phyloP scores from a whole-genome alignment of 1,140 invertebrate species.

The Hycleus cichorii region DNA sequence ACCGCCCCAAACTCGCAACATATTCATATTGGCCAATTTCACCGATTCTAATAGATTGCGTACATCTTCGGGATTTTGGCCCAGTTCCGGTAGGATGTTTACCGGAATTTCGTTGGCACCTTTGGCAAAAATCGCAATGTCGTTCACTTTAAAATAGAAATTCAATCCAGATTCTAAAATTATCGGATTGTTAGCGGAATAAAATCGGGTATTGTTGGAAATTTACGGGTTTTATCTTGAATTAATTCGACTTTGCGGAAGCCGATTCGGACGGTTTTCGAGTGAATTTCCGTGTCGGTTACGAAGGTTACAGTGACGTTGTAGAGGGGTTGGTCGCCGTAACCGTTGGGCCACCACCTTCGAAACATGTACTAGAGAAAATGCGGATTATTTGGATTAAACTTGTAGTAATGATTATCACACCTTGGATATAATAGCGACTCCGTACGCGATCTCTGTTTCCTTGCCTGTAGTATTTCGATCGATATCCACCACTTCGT shows the following conservation, averaged over 20 bases:
- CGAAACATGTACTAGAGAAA: constrained; percentile 45
- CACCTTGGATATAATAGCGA: too few relatives aligned
- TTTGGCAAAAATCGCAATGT: constrained; percentile 86
- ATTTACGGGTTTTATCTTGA: constrained; percentile 54
- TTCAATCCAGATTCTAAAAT: constrained; percentile 54
- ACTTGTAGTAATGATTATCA: too few relatives aligned
- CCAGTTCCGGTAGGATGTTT: constrained; percentile 75
- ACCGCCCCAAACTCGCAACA: constrained; percentile 95
- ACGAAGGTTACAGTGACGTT: constrained; percentile 50
- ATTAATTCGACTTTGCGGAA: constrained; percentile 81
- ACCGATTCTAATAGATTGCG: constrained; percentile 60
- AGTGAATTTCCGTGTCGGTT: constrained; percentile 33
- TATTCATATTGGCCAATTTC: constrained; percentile 81
- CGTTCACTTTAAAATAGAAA: constrained; percentile 89
- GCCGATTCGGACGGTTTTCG: constrained; percentile 58
- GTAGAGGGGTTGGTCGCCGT: constrained; percentile 91
- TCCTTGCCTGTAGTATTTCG: constrained; percentile 2
- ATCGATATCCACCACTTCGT: constrained; percentile 14
- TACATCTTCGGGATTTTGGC: constrained; percentile 41
- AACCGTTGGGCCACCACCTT: constrained; percentile 94
- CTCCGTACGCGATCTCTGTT: constrained; percentile 5
- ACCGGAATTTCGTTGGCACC: constrained; percentile 94
- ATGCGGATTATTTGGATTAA: too few relatives aligned
- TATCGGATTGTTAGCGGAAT: background rate
- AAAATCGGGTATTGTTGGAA: constrained; percentile 30